phyloP scores from a whole-genome alignment of 2,113 vertebrate species.

The Arizona elegans region DNA sequence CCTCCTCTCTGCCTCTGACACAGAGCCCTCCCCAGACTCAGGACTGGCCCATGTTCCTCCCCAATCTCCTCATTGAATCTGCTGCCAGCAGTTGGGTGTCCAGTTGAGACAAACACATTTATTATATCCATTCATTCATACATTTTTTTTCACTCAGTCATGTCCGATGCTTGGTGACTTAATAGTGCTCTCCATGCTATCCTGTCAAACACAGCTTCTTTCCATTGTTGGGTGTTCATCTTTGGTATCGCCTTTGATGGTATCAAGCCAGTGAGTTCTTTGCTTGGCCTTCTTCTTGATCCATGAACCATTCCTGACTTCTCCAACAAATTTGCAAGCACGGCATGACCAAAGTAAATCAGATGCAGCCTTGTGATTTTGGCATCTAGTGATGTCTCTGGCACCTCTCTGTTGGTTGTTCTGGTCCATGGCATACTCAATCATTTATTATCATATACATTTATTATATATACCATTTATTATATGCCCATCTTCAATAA shows the following conservation, averaged over 20 bases:
- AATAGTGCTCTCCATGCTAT: too few species aligned
- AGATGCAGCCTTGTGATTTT: neutral
- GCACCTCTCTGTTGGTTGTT: neutral
- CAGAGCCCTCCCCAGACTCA: too few species aligned
- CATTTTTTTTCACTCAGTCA: neutral
- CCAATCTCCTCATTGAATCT: too few species aligned
- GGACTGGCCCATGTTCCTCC: too few species aligned
- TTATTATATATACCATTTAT: slow-evolving; percentile 9
- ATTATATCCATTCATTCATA: neutral
- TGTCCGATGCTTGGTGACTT: neutral
- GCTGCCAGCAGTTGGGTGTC: slow-evolving; percentile 3
- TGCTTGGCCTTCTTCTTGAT: neutral
- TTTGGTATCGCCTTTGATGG: neutral
- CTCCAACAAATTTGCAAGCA: neutral
- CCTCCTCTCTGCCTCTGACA: too few species aligned
- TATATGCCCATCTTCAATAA: slow-evolving; percentile 39
- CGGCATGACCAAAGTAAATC: neutral
- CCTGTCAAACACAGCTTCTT: too few species aligned
- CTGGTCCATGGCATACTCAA: neutral
- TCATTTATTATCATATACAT: neutral
- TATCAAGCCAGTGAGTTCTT: neutral
- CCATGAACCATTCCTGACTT: neutral
- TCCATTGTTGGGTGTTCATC: neutral
- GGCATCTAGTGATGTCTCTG: too few species aligned
- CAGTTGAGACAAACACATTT: slow-evolving; percentile 40